phyloP scores from a whole-genome alignment of 2,113 vertebrate species.

The Bufo bufo region DNA sequence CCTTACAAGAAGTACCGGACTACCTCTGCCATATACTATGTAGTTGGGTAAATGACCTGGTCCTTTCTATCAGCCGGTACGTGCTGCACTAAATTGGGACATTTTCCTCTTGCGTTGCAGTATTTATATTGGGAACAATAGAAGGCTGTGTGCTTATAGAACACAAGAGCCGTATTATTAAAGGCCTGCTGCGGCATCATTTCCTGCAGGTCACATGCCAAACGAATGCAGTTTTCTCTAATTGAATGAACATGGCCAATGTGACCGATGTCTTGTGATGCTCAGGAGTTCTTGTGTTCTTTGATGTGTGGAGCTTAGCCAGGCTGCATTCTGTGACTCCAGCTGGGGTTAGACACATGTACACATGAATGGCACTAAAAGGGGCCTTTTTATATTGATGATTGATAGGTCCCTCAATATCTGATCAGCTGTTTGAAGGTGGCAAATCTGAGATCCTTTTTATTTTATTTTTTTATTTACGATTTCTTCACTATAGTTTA shows the following conservation, averaged over 20 bases:
- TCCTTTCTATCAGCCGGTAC: background rate
- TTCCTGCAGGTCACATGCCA: slow-evolving; percentile 53
- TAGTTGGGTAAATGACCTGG: background rate
- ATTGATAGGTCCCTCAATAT: too few relatives aligned
- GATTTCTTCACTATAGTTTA: background rate
- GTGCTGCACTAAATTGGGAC: background rate
- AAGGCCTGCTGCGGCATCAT: background rate
- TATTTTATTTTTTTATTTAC: too few relatives aligned
- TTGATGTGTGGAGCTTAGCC: background rate
- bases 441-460: too few relatives aligned
- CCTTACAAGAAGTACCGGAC: too few relatives aligned
- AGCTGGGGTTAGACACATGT: background rate
- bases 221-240: slow-evolving; percentile 26
- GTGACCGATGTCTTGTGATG: slow-evolving; percentile 47
- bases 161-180: slow-evolving; percentile 7
- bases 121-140: background rate
- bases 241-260: slow-evolving; percentile 34
- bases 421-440: too few relatives aligned
- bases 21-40: too few relatives aligned
- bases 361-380: background rate
- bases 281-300: slow-evolving; percentile 43
- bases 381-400: too few relatives aligned
- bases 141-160: background rate
- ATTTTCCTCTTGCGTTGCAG: background rate
- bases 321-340: background rate